A percentile compares a stretch with the other conserved stretches of the same genome.
These are phyloP conservation scores for Anguilla rostrata DNA, from an alignment of 2,113 vertebrate species.

Conservation along the genomic window DNA sequence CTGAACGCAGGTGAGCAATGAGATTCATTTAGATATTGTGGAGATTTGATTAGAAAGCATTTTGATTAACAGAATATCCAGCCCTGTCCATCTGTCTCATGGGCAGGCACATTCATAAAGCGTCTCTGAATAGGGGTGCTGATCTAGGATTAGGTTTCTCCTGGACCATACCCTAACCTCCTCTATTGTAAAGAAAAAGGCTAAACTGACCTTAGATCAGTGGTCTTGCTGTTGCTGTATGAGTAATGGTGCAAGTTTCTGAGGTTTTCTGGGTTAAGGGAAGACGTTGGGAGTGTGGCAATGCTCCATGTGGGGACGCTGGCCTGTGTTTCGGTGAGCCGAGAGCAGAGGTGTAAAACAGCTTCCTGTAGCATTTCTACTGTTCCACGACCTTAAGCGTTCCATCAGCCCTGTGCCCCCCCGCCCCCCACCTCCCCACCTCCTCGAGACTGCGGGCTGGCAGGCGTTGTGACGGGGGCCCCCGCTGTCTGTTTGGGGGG, in stretches of 20 bases:
- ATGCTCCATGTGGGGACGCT: no score
- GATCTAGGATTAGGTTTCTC: neutral
- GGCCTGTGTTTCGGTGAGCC: constrained; percentile 18
- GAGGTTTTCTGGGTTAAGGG: neutral
- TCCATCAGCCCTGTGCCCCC: constrained; percentile 69
- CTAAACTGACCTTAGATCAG: neutral
- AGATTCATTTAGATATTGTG: neutral
- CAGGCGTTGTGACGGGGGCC: constrained; percentile 56
- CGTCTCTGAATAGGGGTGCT: neutral
- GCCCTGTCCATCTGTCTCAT: neutral
- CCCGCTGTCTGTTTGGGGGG: constrained; percentile 22
- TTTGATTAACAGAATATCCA: neutral
- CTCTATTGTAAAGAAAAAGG: no score
- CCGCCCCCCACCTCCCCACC: neutral
- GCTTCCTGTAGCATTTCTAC: constrained; percentile 3
- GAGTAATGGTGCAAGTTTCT: neutral
- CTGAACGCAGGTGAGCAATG: neutral
- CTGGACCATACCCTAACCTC: neutral
- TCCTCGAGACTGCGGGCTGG: constrained; percentile 52
- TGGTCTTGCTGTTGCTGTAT: neutral
- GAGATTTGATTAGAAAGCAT: neutral
- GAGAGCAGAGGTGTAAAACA: constrained; percentile 44
- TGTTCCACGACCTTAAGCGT: constrained; percentile 55
- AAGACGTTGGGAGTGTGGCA: neutral
- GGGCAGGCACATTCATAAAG: neutral